Evolutionary conservation across 1,140 invertebrate genomes (phyloP).

Genomic region (Metaphire vulgaris): DNA sequence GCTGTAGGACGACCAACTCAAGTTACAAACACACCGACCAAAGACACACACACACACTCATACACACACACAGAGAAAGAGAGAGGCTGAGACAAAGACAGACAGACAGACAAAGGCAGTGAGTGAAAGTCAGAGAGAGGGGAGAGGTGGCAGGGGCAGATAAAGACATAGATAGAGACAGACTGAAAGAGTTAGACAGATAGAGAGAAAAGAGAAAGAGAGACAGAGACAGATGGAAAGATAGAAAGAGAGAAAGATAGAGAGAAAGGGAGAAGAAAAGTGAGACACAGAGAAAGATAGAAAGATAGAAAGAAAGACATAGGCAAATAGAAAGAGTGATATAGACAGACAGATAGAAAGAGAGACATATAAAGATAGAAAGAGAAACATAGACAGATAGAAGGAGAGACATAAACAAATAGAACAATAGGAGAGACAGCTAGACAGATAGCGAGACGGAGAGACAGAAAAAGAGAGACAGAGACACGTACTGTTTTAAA

Average conservation of each 20-base stretch:
- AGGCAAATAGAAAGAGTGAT: neutral
- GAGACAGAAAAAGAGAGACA: neutral
- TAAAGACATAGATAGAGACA: neutral
- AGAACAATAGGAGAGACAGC: no score
- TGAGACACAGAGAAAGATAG: neutral
- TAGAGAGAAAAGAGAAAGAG: neutral
- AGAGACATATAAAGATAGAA: neutral
- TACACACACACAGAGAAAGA: no score
- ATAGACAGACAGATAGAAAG: neutral
- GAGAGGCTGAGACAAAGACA: neutral
- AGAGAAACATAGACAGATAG: neutral
- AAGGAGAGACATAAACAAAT: neutral
- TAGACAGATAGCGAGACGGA: neutral
- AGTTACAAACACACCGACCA: no score
- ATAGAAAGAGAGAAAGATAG: neutral
- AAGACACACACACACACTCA: no score
- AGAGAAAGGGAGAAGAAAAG: neutral
- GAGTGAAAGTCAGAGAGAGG: neutral
- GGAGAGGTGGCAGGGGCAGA: neutral
- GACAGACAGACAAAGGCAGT: neutral
- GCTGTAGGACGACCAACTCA: no score
- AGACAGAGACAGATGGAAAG: neutral
- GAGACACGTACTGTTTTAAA: no score
- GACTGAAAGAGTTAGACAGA: no score
- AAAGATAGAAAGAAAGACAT: neutral